Evolutionary conservation across 1,140 invertebrate species (phyloP), one percentile per base, ranked within the genome.

Genomic region (Tribolium castaneum): DNA sequence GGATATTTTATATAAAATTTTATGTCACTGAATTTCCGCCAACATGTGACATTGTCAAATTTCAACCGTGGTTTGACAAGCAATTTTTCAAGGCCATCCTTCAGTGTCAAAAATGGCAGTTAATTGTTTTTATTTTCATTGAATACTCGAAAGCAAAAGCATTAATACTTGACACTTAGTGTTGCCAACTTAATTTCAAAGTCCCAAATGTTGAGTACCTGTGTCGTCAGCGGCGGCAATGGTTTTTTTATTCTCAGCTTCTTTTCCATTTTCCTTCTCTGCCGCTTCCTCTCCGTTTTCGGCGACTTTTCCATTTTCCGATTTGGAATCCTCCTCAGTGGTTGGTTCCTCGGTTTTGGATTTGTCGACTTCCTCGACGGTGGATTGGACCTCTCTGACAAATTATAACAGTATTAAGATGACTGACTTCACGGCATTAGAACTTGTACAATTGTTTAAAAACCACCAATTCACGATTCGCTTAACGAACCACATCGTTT

Each of bases 231-330:
- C 71, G 13, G 35, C 70, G 10, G 14, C 19, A 59, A 12, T 14
- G 7, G 62, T 72, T 71, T n/a, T n/a, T n/a, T 75, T 66, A 9
- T 75, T 34, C 16, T 79, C 78, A 12, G 16, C 59, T 50, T 76
- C 87, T 80, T 89, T 88, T 50, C 88, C 87, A 62, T 87, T 87
- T 5, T 80, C 81, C 50, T 83, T 82, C 10, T 83, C 83, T 6
- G 74, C 71, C 7, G 76, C 73, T 39, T 77, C 78, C 49, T 83
- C 87, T 70, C 82, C 82, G 66, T 82, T 83, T 54, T 83, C 82
- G 7, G 70, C 76, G 51, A 71, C 70, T 4, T 78, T 74, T 16
- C 80, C 80, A 19, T 79, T 75, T 78, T 80, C 78, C 25, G 71
- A 73, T 54, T 72, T 72, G n/a, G 39, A 12, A 54, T 79, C 74